Evolutionary conservation across 2,113 vertebrate species (phyloP), one percentile per base, ranked within the genome.

Genomic region (Gracilinanus agilis): DNA sequence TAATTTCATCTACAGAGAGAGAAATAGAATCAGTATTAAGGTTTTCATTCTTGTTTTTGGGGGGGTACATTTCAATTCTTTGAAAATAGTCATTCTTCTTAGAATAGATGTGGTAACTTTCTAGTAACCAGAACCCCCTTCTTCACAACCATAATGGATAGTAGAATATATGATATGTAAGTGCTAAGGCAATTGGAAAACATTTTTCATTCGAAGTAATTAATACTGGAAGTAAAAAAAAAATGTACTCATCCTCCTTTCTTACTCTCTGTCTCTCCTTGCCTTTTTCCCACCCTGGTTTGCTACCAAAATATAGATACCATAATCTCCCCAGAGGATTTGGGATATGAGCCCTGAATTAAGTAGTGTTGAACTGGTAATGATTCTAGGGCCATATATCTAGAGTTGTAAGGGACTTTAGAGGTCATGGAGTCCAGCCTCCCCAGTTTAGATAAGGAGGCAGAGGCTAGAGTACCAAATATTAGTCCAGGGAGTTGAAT

Each of bases 61-160:
- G 34, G 40, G 19, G 54, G 12, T n/a, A 21, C 40, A 44, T 40
- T 91, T 88, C 3, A 40, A 54, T 53, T 44, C 53, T 58, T 90
- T 89, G 91, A 93, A 61, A 53, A 54, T 23, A 6, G 6, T 19
- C 34, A 3, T 0, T 0, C 55, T 1, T 0, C 12, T 24, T 49
- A 2, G 0, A 0, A 2, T 16, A 0, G 16, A 3, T 53, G 24
- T 8, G 13, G 0, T 75, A 75, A 61, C 58, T 61, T 61, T 29
- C 2, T 3, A 0, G 34, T 34, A 53, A 53, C 55, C 10, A 89
- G 90, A 75, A 94, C n/a, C 40, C 54, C 34, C 16, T 11, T 10
- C 61, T 90, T 54, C 89, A 92, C 4, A 44, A 89, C 44, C 34
- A 13, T 10, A 1, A 12, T 25, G 25, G 54, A 25, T 40, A 44